Evolutionary conservation across 2,888 invertebrate species (phyloP).

Genomic region (Dastarcus helophoroides): DNA sequence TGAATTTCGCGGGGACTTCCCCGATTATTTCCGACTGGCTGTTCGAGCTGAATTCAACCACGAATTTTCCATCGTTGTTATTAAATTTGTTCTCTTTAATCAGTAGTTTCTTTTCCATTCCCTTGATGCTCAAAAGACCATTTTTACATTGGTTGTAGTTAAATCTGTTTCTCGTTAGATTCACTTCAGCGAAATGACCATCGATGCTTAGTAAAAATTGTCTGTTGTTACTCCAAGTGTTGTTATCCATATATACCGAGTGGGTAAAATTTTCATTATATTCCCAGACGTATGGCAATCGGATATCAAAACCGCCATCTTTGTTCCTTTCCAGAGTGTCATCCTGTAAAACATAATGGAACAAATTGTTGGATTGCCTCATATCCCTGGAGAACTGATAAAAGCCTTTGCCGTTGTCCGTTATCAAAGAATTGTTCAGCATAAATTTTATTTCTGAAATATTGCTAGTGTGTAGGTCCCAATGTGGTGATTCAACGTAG

Average conservation of each 20-base stretch:
- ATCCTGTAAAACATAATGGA: slow-evolving; percentile 85
- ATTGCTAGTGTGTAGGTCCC: slow-evolving; percentile 76
- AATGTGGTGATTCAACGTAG: slow-evolving; percentile 70
- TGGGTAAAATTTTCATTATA: slow-evolving; percentile 92
- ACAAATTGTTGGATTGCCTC: slow-evolving; percentile 91
- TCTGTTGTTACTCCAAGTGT: slow-evolving; percentile 76
- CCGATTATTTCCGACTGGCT: slow-evolving; percentile 91
- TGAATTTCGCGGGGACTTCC: slow-evolving; percentile 67
- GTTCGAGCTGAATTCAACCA: slow-evolving; percentile 79
- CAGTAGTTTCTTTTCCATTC: slow-evolving; percentile 93
- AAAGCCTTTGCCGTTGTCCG: slow-evolving; percentile 80
- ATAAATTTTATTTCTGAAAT: slow-evolving; percentile 84
- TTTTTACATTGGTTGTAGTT: slow-evolving; percentile 71
- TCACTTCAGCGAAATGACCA: slow-evolving; percentile 87
- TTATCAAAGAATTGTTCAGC: slow-evolving; percentile 74
- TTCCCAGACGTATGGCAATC: slow-evolving; percentile 89
- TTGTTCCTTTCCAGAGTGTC: slow-evolving; percentile 76
- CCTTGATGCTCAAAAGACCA: slow-evolving; percentile 69
- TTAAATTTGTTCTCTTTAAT: slow-evolving; percentile 71
- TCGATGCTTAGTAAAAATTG: slow-evolving; percentile 77
- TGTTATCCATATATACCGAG: slow-evolving; percentile 75
- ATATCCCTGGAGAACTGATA: slow-evolving; percentile 86
- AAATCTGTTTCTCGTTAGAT: slow-evolving; percentile 76
- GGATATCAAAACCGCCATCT: slow-evolving; percentile 77
- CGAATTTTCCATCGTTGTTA: slow-evolving; percentile 67